Conservation (phyloP, 1,140 invertebrate genomes). For the Philaenus spumarius region DNA sequence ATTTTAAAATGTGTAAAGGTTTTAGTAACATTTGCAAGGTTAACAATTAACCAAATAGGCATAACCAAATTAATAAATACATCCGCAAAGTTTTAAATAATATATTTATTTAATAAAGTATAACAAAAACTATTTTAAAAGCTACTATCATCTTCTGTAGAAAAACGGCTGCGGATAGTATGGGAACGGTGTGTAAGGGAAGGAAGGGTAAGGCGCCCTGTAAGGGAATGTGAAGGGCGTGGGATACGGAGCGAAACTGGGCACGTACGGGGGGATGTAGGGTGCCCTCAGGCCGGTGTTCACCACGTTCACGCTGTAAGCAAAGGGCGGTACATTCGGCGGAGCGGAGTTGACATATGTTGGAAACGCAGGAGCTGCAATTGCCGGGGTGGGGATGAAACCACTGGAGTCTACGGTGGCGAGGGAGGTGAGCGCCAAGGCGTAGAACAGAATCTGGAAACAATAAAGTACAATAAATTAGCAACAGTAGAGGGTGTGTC, state of each 20-base stretch:
- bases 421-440: too few species aligned
- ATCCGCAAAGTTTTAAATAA: neutral
- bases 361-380: neutral
- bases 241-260: conserved; percentile 19
- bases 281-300: conserved; percentile 35
- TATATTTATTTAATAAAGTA: neutral
- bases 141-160: neutral
- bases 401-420: too few species aligned
- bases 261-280: conserved; percentile 30
- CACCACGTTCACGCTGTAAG: conserved; percentile 30
- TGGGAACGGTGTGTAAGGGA: neutral
- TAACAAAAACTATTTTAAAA: neutral
- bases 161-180: neutral
- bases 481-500: too few species aligned
- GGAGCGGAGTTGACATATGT: neutral
- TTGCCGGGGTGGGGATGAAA: too few species aligned
- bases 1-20: too few species aligned
- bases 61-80: neutral
- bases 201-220: conserved; percentile 20
- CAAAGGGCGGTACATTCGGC: neutral
- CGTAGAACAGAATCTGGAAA: too few species aligned
- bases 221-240: conserved; percentile 26
- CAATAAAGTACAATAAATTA: too few species aligned
- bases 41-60: too few species aligned
- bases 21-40: neutral